Conservation (phyloP, 2,888 invertebrate species). For the Cartodere bifasciata region DNA sequence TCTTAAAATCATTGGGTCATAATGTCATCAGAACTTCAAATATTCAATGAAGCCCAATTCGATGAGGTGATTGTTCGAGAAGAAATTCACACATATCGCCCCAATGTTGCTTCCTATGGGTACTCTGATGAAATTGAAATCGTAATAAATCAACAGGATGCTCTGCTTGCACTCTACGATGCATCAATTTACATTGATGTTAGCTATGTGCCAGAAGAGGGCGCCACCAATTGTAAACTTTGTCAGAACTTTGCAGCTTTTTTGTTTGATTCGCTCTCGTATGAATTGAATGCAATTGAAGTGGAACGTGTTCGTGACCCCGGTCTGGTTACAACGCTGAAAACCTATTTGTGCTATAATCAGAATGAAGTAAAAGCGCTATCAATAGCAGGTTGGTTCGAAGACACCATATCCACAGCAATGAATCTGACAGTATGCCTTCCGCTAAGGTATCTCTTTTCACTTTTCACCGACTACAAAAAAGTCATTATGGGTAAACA, state of each 20-base stretch:
- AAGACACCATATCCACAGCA: background rate
- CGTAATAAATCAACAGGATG: conserved; percentile 10
- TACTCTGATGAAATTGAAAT: conserved; percentile 12
- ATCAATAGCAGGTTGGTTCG: conserved; percentile 19
- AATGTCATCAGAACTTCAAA: conserved; percentile 5
- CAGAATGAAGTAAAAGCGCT: conserved; percentile 17
- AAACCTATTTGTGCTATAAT: conserved; percentile 24
- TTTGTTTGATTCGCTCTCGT: conserved; percentile 26
- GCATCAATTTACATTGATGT: no score
- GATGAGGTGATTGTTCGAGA: conserved; percentile 7
- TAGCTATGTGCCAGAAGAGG: no score
- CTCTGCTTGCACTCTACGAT: conserved; percentile 10
- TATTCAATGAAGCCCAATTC: no score
- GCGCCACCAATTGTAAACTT: no score
- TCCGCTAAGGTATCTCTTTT: no score
- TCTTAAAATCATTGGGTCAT: conserved; percentile 8
- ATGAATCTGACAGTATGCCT: no score
- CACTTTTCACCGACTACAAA: no score
- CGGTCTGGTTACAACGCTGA: conserved; percentile 24
- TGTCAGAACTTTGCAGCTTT: conserved; percentile 21
- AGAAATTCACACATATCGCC: conserved; percentile 8
- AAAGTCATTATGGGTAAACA: no score
- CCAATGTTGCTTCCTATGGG: conserved; percentile 6
- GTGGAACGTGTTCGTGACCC: conserved; percentile 24
- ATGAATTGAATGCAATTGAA: conserved; percentile 26